Conservation (phyloP, 2,113 vertebrate genomes). For the Zingel zingel region DNA sequence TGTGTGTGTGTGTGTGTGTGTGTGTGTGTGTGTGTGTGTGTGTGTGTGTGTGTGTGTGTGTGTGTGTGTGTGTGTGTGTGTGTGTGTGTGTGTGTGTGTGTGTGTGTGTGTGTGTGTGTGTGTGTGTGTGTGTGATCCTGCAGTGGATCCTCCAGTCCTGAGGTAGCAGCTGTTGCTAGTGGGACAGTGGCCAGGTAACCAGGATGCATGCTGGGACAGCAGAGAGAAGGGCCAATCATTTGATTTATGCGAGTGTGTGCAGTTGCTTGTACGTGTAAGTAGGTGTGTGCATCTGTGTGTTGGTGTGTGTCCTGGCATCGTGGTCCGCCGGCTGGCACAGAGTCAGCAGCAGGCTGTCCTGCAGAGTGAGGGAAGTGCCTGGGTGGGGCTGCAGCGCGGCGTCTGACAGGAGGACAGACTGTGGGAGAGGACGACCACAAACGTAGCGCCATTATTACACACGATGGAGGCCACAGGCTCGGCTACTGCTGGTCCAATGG, state of each 20-base stretch:
- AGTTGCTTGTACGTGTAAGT: conserved; percentile 29
- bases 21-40: too few relatives aligned
- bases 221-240: conserved; percentile 62
- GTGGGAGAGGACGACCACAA: conserved; percentile 52
- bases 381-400: conserved; percentile 29
- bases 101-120: not conserved
- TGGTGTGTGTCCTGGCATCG: conserved; percentile 48
- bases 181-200: conserved; percentile 71
- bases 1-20: conserved; percentile 20
- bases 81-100: not conserved
- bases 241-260: conserved; percentile 58
- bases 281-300: conserved; percentile 59
- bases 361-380: conserved; percentile 46
- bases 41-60: not conserved
- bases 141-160: conserved; percentile 58
- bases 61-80: not conserved
- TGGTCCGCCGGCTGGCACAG: conserved; percentile 46
- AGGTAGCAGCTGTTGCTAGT: conserved; percentile 74
- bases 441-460: conserved; percentile 48
- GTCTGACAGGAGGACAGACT: conserved; percentile 65
- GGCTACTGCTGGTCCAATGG: not conserved
- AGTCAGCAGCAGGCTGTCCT: conserved; percentile 51
- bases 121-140: conserved; percentile 27
- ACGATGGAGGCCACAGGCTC: conserved; percentile 22
- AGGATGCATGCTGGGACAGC: conserved; percentile 69